Conservation (phyloP, 2,888 invertebrate species). For the Bimastos eiseni region DNA sequence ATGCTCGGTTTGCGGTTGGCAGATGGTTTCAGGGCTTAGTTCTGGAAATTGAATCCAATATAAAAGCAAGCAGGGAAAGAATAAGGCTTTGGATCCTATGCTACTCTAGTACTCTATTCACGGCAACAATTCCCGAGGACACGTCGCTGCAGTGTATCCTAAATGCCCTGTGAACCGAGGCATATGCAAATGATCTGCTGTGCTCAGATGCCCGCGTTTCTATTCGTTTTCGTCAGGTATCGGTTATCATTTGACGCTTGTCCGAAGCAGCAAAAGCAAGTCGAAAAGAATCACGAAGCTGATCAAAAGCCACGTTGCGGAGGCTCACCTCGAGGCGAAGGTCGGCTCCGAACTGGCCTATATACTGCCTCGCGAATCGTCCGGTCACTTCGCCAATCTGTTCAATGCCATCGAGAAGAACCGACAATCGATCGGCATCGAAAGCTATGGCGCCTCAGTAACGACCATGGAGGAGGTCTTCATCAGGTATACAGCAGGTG, state of each 20-base stretch:
- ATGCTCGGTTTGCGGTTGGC: too few relatives aligned
- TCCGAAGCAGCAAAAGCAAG: slow-evolving; percentile 66
- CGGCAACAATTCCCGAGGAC: neutral
- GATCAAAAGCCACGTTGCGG: slow-evolving; percentile 71
- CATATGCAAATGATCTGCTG: neutral
- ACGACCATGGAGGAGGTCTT: slow-evolving; percentile 86
- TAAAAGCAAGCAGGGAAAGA: too few relatives aligned
- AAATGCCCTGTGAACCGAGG: neutral
- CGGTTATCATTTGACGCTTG: slow-evolving; percentile 77
- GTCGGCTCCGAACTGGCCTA: slow-evolving; percentile 58
- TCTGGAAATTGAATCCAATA: too few relatives aligned
- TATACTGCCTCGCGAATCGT: slow-evolving; percentile 54
- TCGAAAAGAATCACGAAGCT: slow-evolving; percentile 67
- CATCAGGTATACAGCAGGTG: slow-evolving; percentile 50
- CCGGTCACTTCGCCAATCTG: slow-evolving; percentile 50
- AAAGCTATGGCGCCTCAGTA: slow-evolving; percentile 80
- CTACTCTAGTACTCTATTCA: too few relatives aligned
- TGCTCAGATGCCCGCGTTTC: neutral
- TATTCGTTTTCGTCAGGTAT: slow-evolving; percentile 58
- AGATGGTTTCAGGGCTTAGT: too few relatives aligned
- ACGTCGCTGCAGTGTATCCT: neutral
- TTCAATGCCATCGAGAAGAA: slow-evolving; percentile 53
- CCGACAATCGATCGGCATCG: slow-evolving; percentile 68
- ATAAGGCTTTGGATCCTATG: too few relatives aligned
- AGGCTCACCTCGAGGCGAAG: slow-evolving; percentile 67